Percentiles rank a stretch among this genome's conserved stretches.
phyloP scores from a whole-genome alignment of 2,888 invertebrate genomes.

The Prenolepis imparis region DNA sequence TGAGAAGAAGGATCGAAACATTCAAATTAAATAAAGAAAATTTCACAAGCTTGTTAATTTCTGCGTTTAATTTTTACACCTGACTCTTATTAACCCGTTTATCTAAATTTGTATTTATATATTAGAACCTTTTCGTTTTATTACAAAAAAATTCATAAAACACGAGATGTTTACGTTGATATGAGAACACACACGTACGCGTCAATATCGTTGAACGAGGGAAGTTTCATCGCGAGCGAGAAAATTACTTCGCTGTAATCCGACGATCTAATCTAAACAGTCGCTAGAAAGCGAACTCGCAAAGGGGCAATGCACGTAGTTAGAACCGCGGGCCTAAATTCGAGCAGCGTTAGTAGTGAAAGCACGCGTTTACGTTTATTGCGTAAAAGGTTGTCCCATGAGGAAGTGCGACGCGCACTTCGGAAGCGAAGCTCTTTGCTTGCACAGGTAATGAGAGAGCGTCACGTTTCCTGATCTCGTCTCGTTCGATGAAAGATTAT shows the following conservation, averaged over 20 bases:
- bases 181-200: neutral
- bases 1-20: too few species aligned
- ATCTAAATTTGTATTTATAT: too few species aligned
- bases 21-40: too few species aligned
- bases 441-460: neutral
- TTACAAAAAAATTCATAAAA: neutral
- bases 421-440: conserved; percentile 9
- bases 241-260: conserved; percentile 46
- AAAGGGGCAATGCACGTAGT: conserved; percentile 63
- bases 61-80: too few species aligned
- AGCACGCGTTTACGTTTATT: conserved; percentile 65
- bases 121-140: too few species aligned
- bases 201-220: neutral
- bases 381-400: conserved; percentile 30
- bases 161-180: neutral
- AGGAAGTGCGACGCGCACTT: conserved; percentile 43
- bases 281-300: conserved; percentile 72
- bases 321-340: conserved; percentile 60
- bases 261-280: conserved; percentile 72
- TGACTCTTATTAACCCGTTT: too few species aligned
- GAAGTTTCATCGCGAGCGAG: conserved; percentile 10
- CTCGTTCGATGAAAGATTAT: neutral
- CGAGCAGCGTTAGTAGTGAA: conserved; percentile 68
- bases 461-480: conserved; percentile 11
- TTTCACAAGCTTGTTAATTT: too few species aligned